A percentile compares a stretch with the other conserved stretches of the same genome.
Evolutionary conservation across 2,797 vertebrate genomes (phyloP).

Genomic region (Lycodopsis pacificus): DNA sequence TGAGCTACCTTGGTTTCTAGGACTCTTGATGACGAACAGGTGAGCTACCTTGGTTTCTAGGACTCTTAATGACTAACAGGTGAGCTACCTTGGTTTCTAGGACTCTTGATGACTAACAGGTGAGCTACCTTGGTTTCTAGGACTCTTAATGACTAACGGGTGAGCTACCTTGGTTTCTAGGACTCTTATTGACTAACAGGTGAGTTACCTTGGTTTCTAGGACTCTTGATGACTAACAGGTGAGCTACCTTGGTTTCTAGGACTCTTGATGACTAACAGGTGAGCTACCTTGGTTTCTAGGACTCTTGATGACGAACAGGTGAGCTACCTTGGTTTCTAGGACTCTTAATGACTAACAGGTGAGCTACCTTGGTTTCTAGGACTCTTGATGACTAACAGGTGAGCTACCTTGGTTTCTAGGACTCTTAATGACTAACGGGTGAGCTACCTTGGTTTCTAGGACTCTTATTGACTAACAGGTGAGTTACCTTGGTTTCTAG

Average conservation of each 20-base stretch:
- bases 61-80: not conserved
- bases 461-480: not conserved
- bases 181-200: conserved; percentile 48
- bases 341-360: not conserved
- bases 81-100: too few species aligned
- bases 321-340: not conserved
- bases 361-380: conserved; percentile 35
- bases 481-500: conserved; percentile 24
- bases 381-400: conserved; percentile 52
- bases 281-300: conserved; percentile 86
- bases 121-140: not conserved
- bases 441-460: not conserved
- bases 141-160: not conserved
- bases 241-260: not conserved
- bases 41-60: not conserved
- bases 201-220: not conserved
- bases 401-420: not conserved
- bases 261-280: not conserved
- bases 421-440: not conserved
- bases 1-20: conserved; percentile 25
- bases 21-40: conserved; percentile 48
- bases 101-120: not conserved
- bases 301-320: not conserved
- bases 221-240: not conserved
- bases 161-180: conserved; percentile 25